Percentiles rank a stretch among this genome's conserved stretches.
These are phyloP conservation scores for Paradoxurus hermaphroditus DNA, from an alignment of 2,113 vertebrate genomes.

Conservation along the genomic window DNA sequence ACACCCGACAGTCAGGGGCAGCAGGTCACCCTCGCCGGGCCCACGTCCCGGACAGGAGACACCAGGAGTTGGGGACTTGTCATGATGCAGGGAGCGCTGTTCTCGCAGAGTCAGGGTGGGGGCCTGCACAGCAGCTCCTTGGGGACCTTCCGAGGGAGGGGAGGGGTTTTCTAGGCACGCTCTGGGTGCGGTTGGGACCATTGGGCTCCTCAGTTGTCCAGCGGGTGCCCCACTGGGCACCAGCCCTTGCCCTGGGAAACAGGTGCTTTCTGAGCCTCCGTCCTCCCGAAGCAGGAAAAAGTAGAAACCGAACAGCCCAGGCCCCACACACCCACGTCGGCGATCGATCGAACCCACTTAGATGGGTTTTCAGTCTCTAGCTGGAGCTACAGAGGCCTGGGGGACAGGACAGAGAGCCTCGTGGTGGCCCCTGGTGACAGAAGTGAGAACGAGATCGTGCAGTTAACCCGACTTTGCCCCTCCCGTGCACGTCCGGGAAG, in stretches of 20 bases:
- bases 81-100: rapidly evolving
- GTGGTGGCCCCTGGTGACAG: not conserved
- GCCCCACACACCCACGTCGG: not conserved
- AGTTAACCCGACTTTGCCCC: rapidly evolving
- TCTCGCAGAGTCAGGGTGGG: not conserved
- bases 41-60: not conserved
- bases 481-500: not conserved
- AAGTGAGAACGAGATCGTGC: rapidly evolving
- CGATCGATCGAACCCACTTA: rapidly evolving
- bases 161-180: not conserved
- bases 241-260: not conserved
- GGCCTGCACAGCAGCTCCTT: not conserved
- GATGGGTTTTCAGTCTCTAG: rapidly evolving
- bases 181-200: no score
- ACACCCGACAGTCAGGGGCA: no score
- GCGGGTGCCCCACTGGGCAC: not conserved
- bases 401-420: not conserved
- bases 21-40: not conserved
- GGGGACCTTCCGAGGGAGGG: not conserved
- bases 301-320: not conserved
- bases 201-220: not conserved
- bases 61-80: rapidly evolving
- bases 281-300: not conserved
- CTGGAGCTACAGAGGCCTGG: not conserved
- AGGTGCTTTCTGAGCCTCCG: rapidly evolving